Conservation (phyloP, 2,797 vertebrate genomes). For the Macropus fuliginosus region DNA sequence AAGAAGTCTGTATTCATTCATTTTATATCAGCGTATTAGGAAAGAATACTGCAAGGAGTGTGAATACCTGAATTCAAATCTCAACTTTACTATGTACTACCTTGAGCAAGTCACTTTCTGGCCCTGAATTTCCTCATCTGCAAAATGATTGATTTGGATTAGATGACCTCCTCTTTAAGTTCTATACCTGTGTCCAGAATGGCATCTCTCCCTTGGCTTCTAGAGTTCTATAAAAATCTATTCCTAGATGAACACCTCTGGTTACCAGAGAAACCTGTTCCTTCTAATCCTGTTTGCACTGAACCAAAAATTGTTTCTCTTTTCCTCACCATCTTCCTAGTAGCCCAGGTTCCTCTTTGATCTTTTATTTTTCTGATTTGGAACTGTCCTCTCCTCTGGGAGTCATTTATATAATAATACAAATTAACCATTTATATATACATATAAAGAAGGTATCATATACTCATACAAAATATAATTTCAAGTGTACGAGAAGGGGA, state of each 20-base stretch:
- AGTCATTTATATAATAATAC: not conserved
- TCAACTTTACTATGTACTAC: not conserved
- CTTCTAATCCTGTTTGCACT: not conserved
- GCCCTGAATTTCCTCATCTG: not conserved
- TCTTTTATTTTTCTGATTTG: not conserved
- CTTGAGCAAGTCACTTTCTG: not conserved
- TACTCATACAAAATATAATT: not conserved
- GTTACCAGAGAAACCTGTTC: not conserved
- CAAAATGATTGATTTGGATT: not conserved
- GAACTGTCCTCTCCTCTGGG: not conserved
- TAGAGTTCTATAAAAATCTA: not conserved
- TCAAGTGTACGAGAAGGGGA: not conserved
- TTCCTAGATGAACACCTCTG: not conserved
- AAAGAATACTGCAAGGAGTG: not conserved
- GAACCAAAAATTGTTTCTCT: not conserved
- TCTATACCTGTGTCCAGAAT: not conserved
- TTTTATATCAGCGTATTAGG: not conserved
- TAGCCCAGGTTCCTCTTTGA: not conserved
- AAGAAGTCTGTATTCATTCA: not conserved
- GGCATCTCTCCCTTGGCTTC: not conserved
- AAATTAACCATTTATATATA: not conserved
- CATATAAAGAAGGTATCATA: not conserved
- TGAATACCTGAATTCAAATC: not conserved
- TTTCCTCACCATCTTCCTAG: not conserved
- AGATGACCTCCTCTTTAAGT: not conserved